Conservation (phyloP, 2,888 invertebrate species). For the Caenorhabditis afra region DNA sequence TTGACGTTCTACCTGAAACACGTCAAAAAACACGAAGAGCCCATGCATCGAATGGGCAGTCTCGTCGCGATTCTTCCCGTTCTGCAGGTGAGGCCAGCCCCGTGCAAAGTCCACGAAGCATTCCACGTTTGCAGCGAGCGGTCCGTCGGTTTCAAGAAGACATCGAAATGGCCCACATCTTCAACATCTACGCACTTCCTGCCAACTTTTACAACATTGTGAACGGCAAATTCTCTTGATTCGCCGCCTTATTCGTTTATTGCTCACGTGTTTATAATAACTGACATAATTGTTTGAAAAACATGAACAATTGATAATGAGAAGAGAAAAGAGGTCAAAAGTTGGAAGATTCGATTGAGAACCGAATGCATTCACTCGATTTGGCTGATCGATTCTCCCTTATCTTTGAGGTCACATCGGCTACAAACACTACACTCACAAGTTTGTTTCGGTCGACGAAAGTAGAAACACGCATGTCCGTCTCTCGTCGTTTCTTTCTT, state of each 20-base stretch:
- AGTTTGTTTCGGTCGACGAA: too few species aligned
- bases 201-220: constrained; percentile 58
- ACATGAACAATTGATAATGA: not conserved
- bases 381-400: too few species aligned
- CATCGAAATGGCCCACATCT: constrained; percentile 61
- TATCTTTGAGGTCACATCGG: not conserved
- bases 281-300: not conserved
- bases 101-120: not conserved
- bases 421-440: not conserved
- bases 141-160: constrained; percentile 64
- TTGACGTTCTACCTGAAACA: constrained; percentile 57
- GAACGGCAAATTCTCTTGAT: constrained; percentile 47
- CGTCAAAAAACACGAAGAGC: constrained; percentile 55
- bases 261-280: too few species aligned
- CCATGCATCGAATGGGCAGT: constrained; percentile 40
- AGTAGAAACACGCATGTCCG: constrained; percentile 9
- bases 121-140: constrained; percentile 59
- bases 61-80: constrained; percentile 50
- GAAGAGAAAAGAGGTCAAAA: not conserved
- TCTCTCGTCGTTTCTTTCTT: not conserved
- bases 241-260: too few species aligned
- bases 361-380: not conserved
- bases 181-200: constrained; percentile 60
- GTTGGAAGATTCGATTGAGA: not conserved
- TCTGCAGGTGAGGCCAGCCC: constrained; percentile 45